These are phyloP conservation scores for Xyrichtys novacula DNA, from an alignment of 2,797 vertebrate species.

Conservation along the genomic window DNA sequence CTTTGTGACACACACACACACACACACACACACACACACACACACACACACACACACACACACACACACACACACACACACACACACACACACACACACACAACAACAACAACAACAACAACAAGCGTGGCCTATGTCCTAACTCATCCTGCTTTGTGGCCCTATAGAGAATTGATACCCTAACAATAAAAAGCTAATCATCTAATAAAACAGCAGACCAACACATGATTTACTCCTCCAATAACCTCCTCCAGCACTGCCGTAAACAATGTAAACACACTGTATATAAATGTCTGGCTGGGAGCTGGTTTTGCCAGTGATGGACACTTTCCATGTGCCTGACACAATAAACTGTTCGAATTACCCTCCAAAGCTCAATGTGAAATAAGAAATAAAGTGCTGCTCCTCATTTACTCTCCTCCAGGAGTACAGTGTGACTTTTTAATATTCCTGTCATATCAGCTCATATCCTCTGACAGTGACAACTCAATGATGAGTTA, in stretches of 20 bases:
- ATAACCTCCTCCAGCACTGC: slow-evolving; percentile 49
- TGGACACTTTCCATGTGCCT: slow-evolving; percentile 16
- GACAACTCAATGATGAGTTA: slow-evolving; percentile 26
- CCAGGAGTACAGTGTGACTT: background rate
- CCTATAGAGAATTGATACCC: slow-evolving; percentile 58
- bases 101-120: background rate
- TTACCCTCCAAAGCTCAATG: background rate
- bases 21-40: background rate
- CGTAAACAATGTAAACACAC: slow-evolving; percentile 50
- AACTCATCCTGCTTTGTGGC: slow-evolving; percentile 48
- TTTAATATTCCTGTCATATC: slow-evolving; percentile 20
- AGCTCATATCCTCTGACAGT: slow-evolving; percentile 18
- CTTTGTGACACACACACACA: slow-evolving; percentile 7
- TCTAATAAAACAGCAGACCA: slow-evolving; percentile 62
- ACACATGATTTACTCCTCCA: slow-evolving; percentile 55
- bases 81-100: background rate
- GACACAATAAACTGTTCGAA: slow-evolving; percentile 29
- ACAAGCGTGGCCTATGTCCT: slow-evolving; percentile 15
- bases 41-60: slow-evolving; percentile 1
- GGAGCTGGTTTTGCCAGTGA: slow-evolving; percentile 49
- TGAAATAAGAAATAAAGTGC: background rate
- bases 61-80: slow-evolving; percentile 1
- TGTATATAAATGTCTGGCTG: slow-evolving; percentile 39
- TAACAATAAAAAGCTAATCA: slow-evolving; percentile 62
- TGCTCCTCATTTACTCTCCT: slow-evolving; percentile 11